These are phyloP conservation scores for Cherax quadricarinatus DNA, from an alignment of 1,140 invertebrate genomes.

Conservation along the genomic window DNA sequence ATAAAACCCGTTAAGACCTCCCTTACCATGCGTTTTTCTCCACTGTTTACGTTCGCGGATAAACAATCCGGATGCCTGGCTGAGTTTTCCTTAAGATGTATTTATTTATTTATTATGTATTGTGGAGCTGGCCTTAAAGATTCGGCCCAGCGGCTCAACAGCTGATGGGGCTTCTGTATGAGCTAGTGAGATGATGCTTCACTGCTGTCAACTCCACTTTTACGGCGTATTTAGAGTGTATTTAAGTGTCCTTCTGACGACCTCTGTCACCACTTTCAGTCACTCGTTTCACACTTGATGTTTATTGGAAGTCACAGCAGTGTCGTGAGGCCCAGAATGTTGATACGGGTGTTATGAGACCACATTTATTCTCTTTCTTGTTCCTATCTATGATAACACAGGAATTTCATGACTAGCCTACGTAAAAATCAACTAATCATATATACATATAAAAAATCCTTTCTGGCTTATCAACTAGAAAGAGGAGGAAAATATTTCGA, in stretches of 20 bases:
- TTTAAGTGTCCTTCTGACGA: neutral
- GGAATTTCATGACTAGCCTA: no score
- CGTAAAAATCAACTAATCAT: no score
- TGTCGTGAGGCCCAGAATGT: no score
- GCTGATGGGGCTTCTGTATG: neutral
- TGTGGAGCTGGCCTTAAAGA: neutral
- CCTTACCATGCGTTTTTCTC: neutral
- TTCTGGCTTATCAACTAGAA: no score
- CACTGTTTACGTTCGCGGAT: neutral
- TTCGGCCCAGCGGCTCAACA: neutral
- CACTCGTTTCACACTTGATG: neutral
- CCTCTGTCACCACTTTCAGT: neutral
- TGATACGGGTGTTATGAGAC: neutral
- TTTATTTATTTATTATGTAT: neutral
- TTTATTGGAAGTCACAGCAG: neutral
- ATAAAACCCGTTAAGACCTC: neutral
- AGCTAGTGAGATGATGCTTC: neutral
- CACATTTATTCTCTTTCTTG: no score
- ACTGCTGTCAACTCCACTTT: neutral
- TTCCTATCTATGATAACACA: no score
- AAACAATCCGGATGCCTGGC: neutral
- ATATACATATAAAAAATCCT: no score
- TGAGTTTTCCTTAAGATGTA: neutral
- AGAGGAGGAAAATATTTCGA: no score
- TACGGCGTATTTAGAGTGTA: constrained; percentile 7